Evolutionary conservation across 2,113 vertebrate species (phyloP), one percentile per base, ranked within the genome.

Genomic region (Periophthalmus modestus): DNA sequence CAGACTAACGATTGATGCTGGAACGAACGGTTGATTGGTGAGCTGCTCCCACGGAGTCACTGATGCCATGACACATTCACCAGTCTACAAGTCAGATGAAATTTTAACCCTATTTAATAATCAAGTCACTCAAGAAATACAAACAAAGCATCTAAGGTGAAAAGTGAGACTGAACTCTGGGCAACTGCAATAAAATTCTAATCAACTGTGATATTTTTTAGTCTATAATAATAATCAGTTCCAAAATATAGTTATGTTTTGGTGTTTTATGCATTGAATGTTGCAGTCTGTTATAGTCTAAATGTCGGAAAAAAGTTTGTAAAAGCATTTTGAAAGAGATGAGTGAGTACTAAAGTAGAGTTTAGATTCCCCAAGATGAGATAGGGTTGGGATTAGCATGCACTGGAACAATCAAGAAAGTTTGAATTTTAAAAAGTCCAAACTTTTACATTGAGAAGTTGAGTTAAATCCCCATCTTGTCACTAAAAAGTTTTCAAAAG

Each of bases 1-100:
- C 78, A 63, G 74, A 62, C 69, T 39, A 78, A 68, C 75, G 63
- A 82, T 78, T 84, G 83, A 86, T 73, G 67, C 74, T 66, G 73
- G 9, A 65, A 71, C 19, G 52, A 21, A 55, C 9, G 19, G 6
- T 58, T 59, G 6, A 81, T 75, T 78, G 5, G 54, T 69, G n/a
- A 77, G 77, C 68, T 66, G 82, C 79, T 85, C 85, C 91, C 85
- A 83, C 78, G 63, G 34, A 52, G 81, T 71, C 28, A 72, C 66
- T 48, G 66, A 47, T 84, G 84, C 84, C 87, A 13, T 21, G 19
- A 19, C 1, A 55, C 11, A 52, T 52, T 19, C 48, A 52, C 48
- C 48, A 52, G 48, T 52, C 48, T 50, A 18, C 18, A 19, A 43
- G 39, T 43, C 7, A 43, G 7, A 43, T 43, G 39, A 43, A 18